Evolutionary conservation across 2,113 vertebrate genomes (phyloP), one percentile per base, ranked within the genome.

Genomic region (Dicrurus megarhynchus): DNA sequence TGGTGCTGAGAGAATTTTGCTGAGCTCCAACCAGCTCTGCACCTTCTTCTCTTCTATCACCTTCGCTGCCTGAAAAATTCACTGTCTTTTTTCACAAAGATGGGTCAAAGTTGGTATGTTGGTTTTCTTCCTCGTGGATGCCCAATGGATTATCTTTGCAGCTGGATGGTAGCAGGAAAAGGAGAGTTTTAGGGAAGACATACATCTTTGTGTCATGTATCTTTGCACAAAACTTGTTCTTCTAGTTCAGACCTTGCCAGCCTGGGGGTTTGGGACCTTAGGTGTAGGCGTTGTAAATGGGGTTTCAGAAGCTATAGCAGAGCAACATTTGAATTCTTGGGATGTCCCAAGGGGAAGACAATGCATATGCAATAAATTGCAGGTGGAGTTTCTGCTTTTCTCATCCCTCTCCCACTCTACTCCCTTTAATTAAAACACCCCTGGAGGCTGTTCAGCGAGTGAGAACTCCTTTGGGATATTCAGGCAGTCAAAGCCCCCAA

Each of bases 401-500:
- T 61, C 60, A 90, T 65, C 44, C 50, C 27, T 83, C 30, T 91
- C 52, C 52, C 49, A 44, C 83, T 95, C 82, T 71, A 30, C 9
- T 95, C 8, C 49, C 80, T 81, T 80, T 92, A 96, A 96, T 96
- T 96, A 93, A 90, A 93, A 93, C 56, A 63, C 52, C 71, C 75
- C 90, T 60, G 59, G 92, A 92, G 90, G 85, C 63, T 80, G 44
- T 59, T 95, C 1, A 14, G 57, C 1, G 8, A 75, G 65, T 50
- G 55, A 82, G 87, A 89, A 49, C 46, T 91, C 94, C 78, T 77
- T 86, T 78, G 95, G 79, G 95, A 88, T 74, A 52, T 35, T 60
- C 85, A 92, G 73, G 35, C 90, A 89, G 59, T 27, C 79, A 55
- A 32, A 96, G 47, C 52, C 92, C 75, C 82, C 44, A 90, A 75